Evolutionary conservation across 2,113 vertebrate genomes (phyloP).

Genomic region (Aegypius monachus): DNA sequence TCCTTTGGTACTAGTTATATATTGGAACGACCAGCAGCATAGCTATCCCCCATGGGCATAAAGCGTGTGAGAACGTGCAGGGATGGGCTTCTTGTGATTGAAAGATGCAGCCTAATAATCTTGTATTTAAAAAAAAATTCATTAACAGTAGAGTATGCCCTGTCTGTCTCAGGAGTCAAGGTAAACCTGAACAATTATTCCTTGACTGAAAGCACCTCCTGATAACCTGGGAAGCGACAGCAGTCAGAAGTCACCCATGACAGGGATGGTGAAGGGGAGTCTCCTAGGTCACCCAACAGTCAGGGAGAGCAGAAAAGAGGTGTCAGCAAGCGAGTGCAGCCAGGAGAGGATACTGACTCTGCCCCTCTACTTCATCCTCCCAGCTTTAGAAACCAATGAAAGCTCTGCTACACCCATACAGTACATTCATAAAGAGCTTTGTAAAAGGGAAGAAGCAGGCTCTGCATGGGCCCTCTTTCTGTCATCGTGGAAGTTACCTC

Average conservation of each 20-base stretch:
- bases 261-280: not conserved
- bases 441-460: not conserved
- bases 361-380: not conserved
- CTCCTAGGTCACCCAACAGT: not conserved
- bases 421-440: not conserved
- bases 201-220: not conserved
- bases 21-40: slow-evolving; percentile 36
- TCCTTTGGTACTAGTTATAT: slow-evolving; percentile 20
- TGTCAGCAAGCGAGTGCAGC: not conserved
- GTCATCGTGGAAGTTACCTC: not conserved
- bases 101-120: not conserved
- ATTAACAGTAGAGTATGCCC: not conserved
- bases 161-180: not conserved
- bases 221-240: not conserved
- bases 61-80: not conserved
- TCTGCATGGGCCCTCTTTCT: not conserved
- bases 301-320: not conserved
- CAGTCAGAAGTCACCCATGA: not conserved
- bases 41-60: not conserved
- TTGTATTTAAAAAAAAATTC: not conserved
- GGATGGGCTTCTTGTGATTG: not conserved
- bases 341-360: not conserved
- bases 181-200: not conserved
- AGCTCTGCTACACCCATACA: not conserved
- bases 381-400: not conserved